Percentiles rank a stretch among this genome's conserved stretches.
Evolutionary conservation across 2,888 invertebrate species (phyloP).

Genomic region (Iphiclides podalirius): DNA sequence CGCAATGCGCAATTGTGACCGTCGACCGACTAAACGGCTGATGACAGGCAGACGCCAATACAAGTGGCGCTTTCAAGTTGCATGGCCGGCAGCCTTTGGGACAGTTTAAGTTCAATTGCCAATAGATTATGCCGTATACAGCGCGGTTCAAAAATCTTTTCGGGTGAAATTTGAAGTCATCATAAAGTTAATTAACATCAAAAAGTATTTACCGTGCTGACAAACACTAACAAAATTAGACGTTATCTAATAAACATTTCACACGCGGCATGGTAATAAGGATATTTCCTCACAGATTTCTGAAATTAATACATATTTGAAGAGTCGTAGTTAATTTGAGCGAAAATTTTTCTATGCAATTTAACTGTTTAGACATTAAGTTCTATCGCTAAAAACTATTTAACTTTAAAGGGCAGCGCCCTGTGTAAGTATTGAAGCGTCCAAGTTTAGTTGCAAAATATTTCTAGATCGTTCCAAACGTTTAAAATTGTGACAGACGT

Average conservation of each 20-base stretch:
- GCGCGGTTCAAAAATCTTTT: neutral
- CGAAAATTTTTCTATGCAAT: too few relatives aligned
- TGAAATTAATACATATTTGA: too few relatives aligned
- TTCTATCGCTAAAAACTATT: too few relatives aligned
- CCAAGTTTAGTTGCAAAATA: constrained; percentile 12
- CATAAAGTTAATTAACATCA: too few relatives aligned
- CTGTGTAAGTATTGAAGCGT: constrained; percentile 3
- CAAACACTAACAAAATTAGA: too few relatives aligned
- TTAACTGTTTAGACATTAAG: too few relatives aligned
- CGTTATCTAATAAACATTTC: too few relatives aligned
- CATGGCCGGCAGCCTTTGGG: constrained; percentile 3
- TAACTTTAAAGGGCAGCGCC: neutral
- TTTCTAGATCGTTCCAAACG: constrained; percentile 5
- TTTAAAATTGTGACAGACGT: neutral
- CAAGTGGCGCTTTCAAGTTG: neutral
- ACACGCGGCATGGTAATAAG: too few relatives aligned
- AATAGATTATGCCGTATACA: constrained; percentile 6
- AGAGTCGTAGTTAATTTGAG: too few relatives aligned
- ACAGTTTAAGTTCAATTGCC: constrained; percentile 9
- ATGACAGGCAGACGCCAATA: neutral
- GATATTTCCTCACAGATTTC: too few relatives aligned
- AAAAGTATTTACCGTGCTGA: too few relatives aligned
- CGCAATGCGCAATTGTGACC: constrained; percentile 1
- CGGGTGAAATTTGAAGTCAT: too few relatives aligned
- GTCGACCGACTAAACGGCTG: neutral